phyloP scores from a whole-genome alignment of 1,140 invertebrate genomes.

The Potamilus streckersoni region DNA sequence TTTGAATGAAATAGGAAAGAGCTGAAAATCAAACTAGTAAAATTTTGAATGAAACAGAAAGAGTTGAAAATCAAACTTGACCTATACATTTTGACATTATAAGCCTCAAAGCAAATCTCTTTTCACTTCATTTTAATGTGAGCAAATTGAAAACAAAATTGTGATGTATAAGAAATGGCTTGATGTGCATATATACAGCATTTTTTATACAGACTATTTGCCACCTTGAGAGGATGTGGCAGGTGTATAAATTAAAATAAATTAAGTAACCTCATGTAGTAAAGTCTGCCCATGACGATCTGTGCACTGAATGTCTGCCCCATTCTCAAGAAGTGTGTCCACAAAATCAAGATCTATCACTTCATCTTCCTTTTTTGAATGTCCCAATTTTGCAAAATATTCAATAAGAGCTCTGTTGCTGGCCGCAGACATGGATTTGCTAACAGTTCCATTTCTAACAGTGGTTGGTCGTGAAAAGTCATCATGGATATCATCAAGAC shows the following conservation, averaged over 20 bases:
- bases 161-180: neutral
- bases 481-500: slow-evolving; percentile 49
- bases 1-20: too few species aligned
- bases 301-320: slow-evolving; percentile 58
- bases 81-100: too few species aligned
- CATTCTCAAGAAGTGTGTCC: slow-evolving; percentile 49
- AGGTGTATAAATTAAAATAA: neutral
- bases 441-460: slow-evolving; percentile 7
- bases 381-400: slow-evolving; percentile 61
- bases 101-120: too few species aligned
- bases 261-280: slow-evolving; percentile 59
- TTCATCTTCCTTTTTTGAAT: slow-evolving; percentile 43
- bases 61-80: too few species aligned
- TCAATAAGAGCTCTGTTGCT: slow-evolving; percentile 56
- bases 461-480: slow-evolving; percentile 29
- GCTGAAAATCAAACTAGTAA: too few species aligned
- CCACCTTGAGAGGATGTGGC: neutral
- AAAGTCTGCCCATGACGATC: slow-evolving; percentile 64
- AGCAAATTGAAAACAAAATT: neutral
- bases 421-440: slow-evolving; percentile 35
- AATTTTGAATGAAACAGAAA: too few species aligned
- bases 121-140: neutral
- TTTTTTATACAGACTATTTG: neutral
- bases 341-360: slow-evolving; percentile 61
- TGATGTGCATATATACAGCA: neutral